These are phyloP conservation scores for Orius laevigatus DNA, from an alignment of 1,140 invertebrate species.

Conservation along the genomic window DNA sequence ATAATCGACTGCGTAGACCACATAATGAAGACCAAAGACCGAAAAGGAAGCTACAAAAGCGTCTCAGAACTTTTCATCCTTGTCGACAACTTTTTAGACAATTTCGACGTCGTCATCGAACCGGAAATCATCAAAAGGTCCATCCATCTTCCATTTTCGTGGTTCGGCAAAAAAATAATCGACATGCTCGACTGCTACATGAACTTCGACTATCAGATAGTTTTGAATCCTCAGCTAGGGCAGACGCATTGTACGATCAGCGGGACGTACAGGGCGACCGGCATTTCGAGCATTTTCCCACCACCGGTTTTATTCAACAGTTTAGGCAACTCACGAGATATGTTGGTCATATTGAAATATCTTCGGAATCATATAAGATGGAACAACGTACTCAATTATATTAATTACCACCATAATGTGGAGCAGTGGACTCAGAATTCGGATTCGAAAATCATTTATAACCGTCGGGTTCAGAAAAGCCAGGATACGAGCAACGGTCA, in stretches of 20 bases:
- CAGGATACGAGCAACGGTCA: not conserved
- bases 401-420: not conserved
- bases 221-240: not conserved
- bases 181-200: not conserved
- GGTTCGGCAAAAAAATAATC: slow-evolving; percentile 5
- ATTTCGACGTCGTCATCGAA: slow-evolving; percentile 1
- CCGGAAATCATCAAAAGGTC: not conserved
- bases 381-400: slow-evolving; percentile 1
- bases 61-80: slow-evolving; percentile 2
- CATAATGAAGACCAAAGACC: not conserved
- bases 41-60: not conserved
- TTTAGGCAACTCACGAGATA: not conserved
- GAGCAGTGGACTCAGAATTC: not conserved
- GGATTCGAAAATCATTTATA: too few species aligned
- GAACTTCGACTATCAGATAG: not conserved
- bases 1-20: slow-evolving; percentile 1
- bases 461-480: not conserved
- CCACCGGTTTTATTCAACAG: not conserved
- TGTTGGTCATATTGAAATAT: not conserved
- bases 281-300: not conserved
- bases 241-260: not conserved
- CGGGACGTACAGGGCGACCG: not conserved
- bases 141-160: slow-evolving; percentile 5
- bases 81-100: not conserved
- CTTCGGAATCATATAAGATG: slow-evolving; percentile 2